A percentile compares a stretch with the other conserved stretches of the same genome.
phyloP scores from a whole-genome alignment of 2,888 invertebrate species.

The Eurois occulta region DNA sequence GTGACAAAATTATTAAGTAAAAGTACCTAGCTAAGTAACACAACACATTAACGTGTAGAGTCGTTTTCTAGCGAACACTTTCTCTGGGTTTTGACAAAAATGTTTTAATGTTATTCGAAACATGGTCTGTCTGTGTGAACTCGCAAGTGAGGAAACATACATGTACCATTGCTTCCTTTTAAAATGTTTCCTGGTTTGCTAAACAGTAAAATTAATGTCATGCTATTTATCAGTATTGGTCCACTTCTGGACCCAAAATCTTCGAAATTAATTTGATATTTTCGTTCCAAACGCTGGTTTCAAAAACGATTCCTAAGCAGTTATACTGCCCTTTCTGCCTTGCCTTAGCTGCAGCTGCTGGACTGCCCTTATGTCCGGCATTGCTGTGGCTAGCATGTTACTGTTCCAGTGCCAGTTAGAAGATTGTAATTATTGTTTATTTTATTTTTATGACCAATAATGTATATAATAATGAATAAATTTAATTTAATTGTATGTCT shows the following conservation, averaged over 20 bases:
- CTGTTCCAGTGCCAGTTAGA: too few species aligned
- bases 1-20: conserved; percentile 41
- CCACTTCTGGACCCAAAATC: not conserved
- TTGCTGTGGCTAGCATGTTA: too few species aligned
- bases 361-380: too few species aligned
- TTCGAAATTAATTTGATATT: not conserved
- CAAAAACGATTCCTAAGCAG: not conserved
- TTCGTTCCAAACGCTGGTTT: not conserved
- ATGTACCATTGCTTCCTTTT: not conserved
- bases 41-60: conserved; percentile 7
- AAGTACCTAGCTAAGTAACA: conserved; percentile 24
- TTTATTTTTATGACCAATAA: too few species aligned
- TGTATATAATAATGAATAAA: too few species aligned
- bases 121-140: conserved; percentile 9
- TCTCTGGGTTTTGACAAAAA: conserved; percentile 55
- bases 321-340: too few species aligned
- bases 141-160: conserved; percentile 44
- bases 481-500: too few species aligned
- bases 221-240: not conserved
- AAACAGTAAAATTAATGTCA: not conserved
- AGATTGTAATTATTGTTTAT: too few species aligned
- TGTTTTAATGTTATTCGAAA: conserved; percentile 39
- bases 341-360: too few species aligned
- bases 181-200: not conserved
- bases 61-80: conserved; percentile 47